Evolutionary conservation across 2,113 vertebrate species (phyloP).

Genomic region (Triplophysa siluroides): DNA sequence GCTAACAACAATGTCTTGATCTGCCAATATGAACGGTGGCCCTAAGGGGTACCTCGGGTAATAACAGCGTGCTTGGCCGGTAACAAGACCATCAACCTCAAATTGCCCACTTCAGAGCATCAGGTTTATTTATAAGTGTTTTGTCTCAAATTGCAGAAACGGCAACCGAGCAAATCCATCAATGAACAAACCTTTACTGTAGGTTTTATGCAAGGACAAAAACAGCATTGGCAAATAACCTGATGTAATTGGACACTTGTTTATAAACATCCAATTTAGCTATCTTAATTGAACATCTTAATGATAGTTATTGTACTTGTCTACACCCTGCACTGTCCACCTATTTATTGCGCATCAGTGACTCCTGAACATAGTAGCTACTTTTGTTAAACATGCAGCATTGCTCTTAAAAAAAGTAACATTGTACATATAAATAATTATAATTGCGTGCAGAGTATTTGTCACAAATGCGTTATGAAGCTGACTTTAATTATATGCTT

Average conservation of each 20-base stretch:
- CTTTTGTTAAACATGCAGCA: not conserved
- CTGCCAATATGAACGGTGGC: not conserved
- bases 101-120: constrained; percentile 16
- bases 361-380: constrained; percentile 3
- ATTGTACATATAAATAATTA: too few species aligned
- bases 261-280: constrained; percentile 32
- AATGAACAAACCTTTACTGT: not conserved
- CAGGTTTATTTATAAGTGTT: constrained; percentile 24
- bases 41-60: constrained; percentile 34
- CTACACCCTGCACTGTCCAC: not conserved
- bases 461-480: too few species aligned
- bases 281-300: constrained; percentile 30
- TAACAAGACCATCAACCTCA: constrained; percentile 33
- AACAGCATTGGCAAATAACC: not conserved
- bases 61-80: constrained; percentile 11
- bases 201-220: not conserved
- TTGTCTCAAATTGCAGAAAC: not conserved
- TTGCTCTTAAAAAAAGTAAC: too few species aligned
- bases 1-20: not conserved
- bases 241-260: constrained; percentile 16
- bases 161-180: not conserved
- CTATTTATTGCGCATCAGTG: constrained; percentile 15
- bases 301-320: constrained; percentile 28
- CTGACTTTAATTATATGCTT: too few species aligned
- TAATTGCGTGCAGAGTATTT: too few species aligned